Evolutionary conservation across 1,140 invertebrate species (phyloP).

Genomic region (Eupeodes corollae): DNA sequence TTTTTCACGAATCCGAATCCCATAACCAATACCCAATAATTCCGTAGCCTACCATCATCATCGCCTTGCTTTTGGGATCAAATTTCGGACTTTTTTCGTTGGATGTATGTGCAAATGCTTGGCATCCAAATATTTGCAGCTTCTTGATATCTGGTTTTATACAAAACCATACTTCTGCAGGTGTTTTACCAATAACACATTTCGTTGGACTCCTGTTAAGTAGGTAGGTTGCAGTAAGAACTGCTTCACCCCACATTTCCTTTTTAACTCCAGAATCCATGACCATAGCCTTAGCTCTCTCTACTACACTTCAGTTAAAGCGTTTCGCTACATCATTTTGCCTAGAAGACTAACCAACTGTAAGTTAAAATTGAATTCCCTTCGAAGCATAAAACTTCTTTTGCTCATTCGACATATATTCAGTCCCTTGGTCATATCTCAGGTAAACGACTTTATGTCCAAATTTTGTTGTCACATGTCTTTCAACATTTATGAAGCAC

Average conservation of each 20-base stretch:
- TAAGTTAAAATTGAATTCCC: constrained; percentile 13
- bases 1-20: constrained; percentile 13
- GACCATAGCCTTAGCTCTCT: constrained; percentile 18
- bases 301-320: constrained; percentile 18
- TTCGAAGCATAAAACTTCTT: neutral
- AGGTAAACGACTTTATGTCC: too few relatives aligned
- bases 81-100: constrained; percentile 10
- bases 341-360: constrained; percentile 21
- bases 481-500: constrained; percentile 1
- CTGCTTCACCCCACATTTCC: too few relatives aligned
- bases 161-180: too few relatives aligned
- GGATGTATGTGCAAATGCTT: too few relatives aligned
- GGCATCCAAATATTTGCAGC: constrained; percentile 22
- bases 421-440: constrained; percentile 21
- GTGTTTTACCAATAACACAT: constrained; percentile 25
- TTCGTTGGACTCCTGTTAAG: constrained; percentile 6
- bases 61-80: too few relatives aligned
- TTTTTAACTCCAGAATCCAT: too few relatives aligned
- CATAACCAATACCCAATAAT: constrained; percentile 20
- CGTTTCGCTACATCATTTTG: constrained; percentile 27
- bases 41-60: too few relatives aligned
- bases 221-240: too few relatives aligned
- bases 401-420: constrained; percentile 12
- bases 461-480: too few relatives aligned
- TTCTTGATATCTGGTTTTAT: constrained; percentile 18